Percentiles rank a stretch among this genome's conserved stretches.
Evolutionary conservation across 2,113 vertebrate genomes (phyloP).

Genomic region (Rhizomys pruinosus): DNA sequence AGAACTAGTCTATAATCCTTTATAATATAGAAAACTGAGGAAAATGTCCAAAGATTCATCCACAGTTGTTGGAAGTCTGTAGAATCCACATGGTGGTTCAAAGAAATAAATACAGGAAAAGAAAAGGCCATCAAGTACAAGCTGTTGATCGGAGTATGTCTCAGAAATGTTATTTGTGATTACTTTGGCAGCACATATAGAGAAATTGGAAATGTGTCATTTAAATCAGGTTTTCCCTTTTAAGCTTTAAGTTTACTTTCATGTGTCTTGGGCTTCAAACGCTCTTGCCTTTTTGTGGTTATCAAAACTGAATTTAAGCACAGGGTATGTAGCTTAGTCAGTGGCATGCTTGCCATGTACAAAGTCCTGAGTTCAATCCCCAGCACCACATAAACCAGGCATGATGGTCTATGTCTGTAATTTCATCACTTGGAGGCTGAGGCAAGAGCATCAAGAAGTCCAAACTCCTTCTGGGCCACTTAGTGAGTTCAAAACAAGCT

Average conservation of each 20-base stretch:
- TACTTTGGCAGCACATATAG: too few relatives aligned
- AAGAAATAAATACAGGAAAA: background rate
- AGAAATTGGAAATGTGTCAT: background rate
- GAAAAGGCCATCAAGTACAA: background rate
- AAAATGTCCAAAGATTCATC: background rate
- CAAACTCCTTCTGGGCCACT: background rate
- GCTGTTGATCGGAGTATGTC: background rate
- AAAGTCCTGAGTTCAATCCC: background rate
- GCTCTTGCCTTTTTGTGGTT: background rate
- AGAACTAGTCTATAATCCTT: background rate
- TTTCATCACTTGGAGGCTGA: background rate
- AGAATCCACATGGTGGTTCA: background rate
- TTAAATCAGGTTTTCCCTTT: conserved; percentile 24
- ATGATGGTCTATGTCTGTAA: background rate
- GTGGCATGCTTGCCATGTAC: background rate
- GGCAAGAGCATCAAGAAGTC: background rate
- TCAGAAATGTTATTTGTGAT: background rate
- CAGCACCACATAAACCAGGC: background rate
- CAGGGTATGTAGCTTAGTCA: background rate
- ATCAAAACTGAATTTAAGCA: background rate
- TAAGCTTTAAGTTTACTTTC: conserved; percentile 10
- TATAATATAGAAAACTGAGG: background rate
- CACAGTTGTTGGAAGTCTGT: background rate
- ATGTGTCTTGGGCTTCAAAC: conserved; percentile 28
- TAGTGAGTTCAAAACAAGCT: background rate